Evolutionary conservation across 2,888 invertebrate species (phyloP).

Genomic region (Cistogaster globosa): DNA sequence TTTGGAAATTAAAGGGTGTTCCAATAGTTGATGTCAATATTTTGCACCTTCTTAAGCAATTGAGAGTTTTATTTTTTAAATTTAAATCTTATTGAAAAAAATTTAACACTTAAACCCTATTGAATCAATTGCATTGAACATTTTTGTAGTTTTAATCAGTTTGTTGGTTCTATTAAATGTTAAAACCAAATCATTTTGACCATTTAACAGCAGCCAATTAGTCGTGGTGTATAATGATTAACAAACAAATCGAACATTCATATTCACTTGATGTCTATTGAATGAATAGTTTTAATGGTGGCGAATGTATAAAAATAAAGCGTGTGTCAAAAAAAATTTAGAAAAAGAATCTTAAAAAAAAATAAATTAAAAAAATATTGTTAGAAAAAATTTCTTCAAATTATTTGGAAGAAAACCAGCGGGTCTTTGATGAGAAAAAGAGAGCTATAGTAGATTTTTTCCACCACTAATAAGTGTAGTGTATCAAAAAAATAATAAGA

Average conservation of each 20-base stretch:
- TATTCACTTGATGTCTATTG: background rate
- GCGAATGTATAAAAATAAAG: background rate
- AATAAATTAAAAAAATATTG: no score
- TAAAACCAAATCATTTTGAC: conserved; percentile 57
- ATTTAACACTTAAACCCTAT: background rate
- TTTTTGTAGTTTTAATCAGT: background rate
- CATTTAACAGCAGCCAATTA: conserved; percentile 64
- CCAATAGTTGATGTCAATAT: background rate
- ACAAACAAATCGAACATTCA: conserved; percentile 13
- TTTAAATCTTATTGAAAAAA: conserved; percentile 9
- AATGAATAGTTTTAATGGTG: background rate
- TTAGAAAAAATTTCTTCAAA: no score
- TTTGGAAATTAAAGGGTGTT: no score
- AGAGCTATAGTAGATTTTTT: no score
- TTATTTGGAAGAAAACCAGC: no score
- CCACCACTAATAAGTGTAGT: no score
- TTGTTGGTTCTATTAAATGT: conserved; percentile 6
- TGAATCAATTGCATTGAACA: conserved; percentile 36
- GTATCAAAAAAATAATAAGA: no score
- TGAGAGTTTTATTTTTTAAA: background rate
- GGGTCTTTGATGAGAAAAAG: no score
- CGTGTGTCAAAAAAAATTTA: no score
- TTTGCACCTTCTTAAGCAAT: background rate
- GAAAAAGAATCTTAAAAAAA: no score
- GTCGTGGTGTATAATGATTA: conserved; percentile 57